Evolutionary conservation across 2,888 invertebrate genomes (phyloP), one percentile per base, ranked within the genome.

Genomic region (Limnephilus rhombicus): DNA sequence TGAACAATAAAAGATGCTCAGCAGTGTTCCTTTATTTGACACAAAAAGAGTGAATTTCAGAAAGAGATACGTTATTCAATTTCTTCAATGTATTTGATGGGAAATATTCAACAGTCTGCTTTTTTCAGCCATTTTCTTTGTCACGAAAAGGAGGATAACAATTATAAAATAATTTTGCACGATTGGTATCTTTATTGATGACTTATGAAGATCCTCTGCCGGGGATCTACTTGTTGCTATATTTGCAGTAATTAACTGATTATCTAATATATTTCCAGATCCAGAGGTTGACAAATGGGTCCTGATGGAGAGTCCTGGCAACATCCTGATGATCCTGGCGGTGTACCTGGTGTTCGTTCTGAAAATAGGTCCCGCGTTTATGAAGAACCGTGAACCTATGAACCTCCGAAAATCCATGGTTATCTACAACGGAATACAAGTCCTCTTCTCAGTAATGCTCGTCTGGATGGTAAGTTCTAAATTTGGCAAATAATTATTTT

Each of bases 341-440:
- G 94, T 96, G 0, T 98, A 98, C 94, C 95, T 98, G 90, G 95
- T 97, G 85, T 97, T 98, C 94, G 97, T 98, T 29, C 94, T 97
- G 53, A 97, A 97, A 94, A 95, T 98, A 90, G 98, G 98, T 0
- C 98, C 98, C 1, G 96, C 97, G 94, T 95, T 97, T 93, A 98
- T 98, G 98, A 97, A 97, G 94, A 97, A 97, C 93, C 96, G 98
- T 68, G 96, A 97, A 85, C 97, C 98, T 0, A 96, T 97, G 94
- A 97, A 97, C 94, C 95, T 99, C 92, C 97, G 98, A 94, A 96
- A 96, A 80, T 94, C 98, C 1, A 96, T 99, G 95, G 97, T 98
- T 45, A 96, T 97, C 85, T 99, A 99, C 95, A 99, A 99, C 95
- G 98, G 98, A 5, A 97, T 98, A 91, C 99, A 99, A 97, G 99